Evolutionary conservation across 2,888 invertebrate species (phyloP), one percentile per base, ranked within the genome.

Genomic region (Leptopilina syphax): DNA sequence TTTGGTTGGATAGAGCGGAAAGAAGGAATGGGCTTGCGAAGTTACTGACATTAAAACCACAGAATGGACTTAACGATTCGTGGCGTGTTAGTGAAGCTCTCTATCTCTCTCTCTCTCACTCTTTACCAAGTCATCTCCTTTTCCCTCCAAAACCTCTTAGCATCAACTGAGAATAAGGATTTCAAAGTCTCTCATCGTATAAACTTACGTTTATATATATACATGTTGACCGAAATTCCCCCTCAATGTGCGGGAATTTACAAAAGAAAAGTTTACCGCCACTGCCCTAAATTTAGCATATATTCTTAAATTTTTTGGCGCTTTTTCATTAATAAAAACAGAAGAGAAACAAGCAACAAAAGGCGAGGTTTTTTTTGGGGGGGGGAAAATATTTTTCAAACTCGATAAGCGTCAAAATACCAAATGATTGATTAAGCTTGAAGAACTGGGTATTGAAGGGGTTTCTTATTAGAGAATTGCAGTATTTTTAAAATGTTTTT

Each of bases 31-130:
- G 83, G 86, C 84, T 86, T 80, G 84, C 84, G 84, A 87, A 87
- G 85, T 87, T 89, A 89, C 86, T 85, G 88, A 87, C 88, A 88
- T 89, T 88, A 89, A 88, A 88, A 88, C 87, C 88, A 86, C 86
- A 85, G 86, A 89, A 88, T 88, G 88, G 87, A 87, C 88, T 89
- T 87, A 88, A 88, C 88, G 88, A 88, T 88, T 88, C 87, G 88
- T 88, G 86, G 87, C 87, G 87, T 86, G 88, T 87, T 57, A 47
- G 78, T 73, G 78, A 79, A 54, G 54, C 65, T 65, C 73, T 65
- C 81, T 77, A 50, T 77, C 65, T 65, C 70, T 54, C 60, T 24
- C 63, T 12, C 65, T 13, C 24, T 18, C 12, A 12, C 50, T 50
- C 63, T 44, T 34, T 34, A 13, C 65, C 63, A 65, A 44, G 44